A percentile compares a stretch with the other conserved stretches of the same genome.
phyloP scores from a whole-genome alignment of 2,797 vertebrate genomes.

The Mustela erminea region DNA sequence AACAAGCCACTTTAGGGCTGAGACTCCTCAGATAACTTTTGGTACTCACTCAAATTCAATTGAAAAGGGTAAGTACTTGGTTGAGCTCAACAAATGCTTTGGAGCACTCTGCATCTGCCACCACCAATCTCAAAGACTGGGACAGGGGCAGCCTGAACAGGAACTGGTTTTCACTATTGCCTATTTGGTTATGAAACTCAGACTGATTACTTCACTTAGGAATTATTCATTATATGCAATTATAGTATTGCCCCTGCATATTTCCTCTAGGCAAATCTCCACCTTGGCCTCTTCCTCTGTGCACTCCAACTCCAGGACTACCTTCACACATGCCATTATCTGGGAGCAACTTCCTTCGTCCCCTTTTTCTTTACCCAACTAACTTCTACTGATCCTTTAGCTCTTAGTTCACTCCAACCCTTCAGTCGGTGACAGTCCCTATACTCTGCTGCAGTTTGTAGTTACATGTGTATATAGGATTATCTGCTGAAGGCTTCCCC shows the following conservation, averaged over 20 bases:
- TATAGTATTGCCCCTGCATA: not conserved
- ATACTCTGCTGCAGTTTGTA: not conserved
- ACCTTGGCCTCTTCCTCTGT: not conserved
- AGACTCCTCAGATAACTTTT: constrained; percentile 38
- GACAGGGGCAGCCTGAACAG: not conserved
- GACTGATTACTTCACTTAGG: not conserved
- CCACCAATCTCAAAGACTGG: not conserved
- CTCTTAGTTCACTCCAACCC: not conserved
- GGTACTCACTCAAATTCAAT: constrained; percentile 28
- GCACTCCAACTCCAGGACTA: not conserved
- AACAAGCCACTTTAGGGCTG: not conserved
- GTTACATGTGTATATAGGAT: not conserved
- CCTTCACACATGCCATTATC: not conserved
- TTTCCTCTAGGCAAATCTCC: not conserved
- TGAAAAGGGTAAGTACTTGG: not conserved
- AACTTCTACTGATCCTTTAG: not conserved
- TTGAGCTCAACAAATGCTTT: constrained; percentile 48
- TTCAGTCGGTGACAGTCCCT: not conserved
- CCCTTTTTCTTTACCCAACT: not conserved
- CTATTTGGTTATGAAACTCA: constrained; percentile 23
- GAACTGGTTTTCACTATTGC: constrained; percentile 38
- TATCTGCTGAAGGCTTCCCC: not conserved
- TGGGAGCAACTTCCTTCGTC: not conserved
- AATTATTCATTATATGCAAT: not conserved
- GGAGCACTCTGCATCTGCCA: not conserved